phyloP scores from a whole-genome alignment of 2,797 vertebrate species.

The Pseudochirops corinnae region DNA sequence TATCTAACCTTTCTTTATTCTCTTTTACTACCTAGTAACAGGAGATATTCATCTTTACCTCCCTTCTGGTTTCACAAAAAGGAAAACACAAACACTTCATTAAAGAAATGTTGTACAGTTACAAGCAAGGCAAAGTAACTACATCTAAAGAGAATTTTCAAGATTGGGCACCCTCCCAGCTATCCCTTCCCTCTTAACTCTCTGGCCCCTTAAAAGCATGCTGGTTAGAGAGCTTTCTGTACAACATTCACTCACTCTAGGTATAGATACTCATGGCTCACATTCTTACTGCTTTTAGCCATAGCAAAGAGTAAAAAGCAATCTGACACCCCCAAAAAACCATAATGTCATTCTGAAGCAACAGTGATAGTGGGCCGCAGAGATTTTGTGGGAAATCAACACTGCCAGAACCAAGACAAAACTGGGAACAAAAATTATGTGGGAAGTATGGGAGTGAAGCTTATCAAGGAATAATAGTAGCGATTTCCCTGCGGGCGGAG shows the following conservation, averaged over 20 bases:
- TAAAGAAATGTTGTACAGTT: neutral
- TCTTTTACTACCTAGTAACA: conserved; percentile 20
- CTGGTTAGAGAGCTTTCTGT: conserved; percentile 71
- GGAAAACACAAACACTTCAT: conserved; percentile 59
- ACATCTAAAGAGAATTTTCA: conserved; percentile 60
- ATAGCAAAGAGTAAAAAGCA: neutral
- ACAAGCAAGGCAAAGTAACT: neutral
- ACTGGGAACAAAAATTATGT: neutral
- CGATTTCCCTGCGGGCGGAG: too few relatives aligned
- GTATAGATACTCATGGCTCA: conserved; percentile 61
- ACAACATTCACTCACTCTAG: conserved; percentile 38
- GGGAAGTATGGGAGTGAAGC: neutral
- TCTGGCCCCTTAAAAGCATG: conserved; percentile 48
- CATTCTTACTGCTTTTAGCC: neutral
- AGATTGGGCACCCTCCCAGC: conserved; percentile 69
- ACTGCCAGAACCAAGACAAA: neutral
- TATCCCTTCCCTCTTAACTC: conserved; percentile 44
- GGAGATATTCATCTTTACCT: conserved; percentile 70
- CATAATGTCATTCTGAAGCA: conserved; percentile 21
- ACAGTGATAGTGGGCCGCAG: neutral
- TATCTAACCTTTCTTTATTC: conserved; percentile 4
- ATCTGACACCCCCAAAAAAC: neutral
- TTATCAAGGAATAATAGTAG: neutral
- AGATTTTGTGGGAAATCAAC: neutral
- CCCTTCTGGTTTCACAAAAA: conserved; percentile 67